These are phyloP conservation scores for Dastarcus helophoroides DNA, from an alignment of 2,888 invertebrate species.

Conservation along the genomic window DNA sequence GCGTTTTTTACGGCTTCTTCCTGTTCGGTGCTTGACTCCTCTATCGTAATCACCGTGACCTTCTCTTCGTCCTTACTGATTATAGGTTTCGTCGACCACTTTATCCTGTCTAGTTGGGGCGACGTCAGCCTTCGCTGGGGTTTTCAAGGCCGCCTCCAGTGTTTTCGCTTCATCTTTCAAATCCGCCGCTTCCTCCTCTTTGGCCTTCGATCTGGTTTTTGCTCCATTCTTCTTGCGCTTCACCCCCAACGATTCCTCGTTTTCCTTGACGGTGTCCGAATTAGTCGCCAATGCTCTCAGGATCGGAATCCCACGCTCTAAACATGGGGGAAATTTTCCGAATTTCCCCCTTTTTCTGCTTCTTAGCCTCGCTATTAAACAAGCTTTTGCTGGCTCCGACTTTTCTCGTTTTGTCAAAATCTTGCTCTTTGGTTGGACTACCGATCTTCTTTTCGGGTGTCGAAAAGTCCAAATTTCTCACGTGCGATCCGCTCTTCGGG, in stretches of 20 bases:
- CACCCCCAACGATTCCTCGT: neutral
- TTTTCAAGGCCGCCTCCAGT: slow-evolving; percentile 14
- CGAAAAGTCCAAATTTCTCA: slow-evolving; percentile 27
- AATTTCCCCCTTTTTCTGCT: slow-evolving; percentile 1
- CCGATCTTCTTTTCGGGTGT: slow-evolving; percentile 19
- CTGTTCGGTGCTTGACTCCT: slow-evolving; percentile 5
- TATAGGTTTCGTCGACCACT: neutral
- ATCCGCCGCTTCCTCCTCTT: slow-evolving; percentile 9
- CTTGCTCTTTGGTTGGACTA: slow-evolving; percentile 1
- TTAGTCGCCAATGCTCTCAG: slow-evolving; percentile 5
- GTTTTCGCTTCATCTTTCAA: slow-evolving; percentile 11
- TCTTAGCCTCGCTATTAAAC: slow-evolving; percentile 4
- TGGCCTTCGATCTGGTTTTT: slow-evolving; percentile 5
- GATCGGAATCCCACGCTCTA: slow-evolving; percentile 7
- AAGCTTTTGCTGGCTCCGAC: neutral
- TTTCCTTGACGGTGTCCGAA: neutral
- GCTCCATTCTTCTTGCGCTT: neutral
- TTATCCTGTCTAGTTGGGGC: neutral
- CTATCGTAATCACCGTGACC: slow-evolving; percentile 1
- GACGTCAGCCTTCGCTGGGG: slow-evolving; percentile 8
- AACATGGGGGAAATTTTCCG: neutral
- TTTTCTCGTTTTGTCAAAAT: no score
- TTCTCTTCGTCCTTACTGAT: neutral
- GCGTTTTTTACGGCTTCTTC: slow-evolving; percentile 8
- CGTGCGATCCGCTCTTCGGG: slow-evolving; percentile 23